These are phyloP conservation scores for Euphonia xanthogaster DNA, from an alignment of 2,797 vertebrate genomes.

Conservation along the genomic window DNA sequence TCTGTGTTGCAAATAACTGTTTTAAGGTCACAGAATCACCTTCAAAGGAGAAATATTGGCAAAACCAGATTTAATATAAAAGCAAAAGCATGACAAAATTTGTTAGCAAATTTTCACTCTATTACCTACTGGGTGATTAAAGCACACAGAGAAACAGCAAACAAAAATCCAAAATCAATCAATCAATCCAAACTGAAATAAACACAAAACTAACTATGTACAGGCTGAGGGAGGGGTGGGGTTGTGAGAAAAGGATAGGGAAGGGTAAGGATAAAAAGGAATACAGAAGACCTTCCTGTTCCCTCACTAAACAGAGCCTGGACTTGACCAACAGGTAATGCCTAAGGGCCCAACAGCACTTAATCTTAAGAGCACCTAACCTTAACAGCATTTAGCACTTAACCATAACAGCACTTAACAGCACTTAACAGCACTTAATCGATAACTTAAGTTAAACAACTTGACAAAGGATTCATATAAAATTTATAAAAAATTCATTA, in stretches of 20 bases:
- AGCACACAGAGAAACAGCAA: not conserved
- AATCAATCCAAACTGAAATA: not conserved
- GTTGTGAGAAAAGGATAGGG: not conserved
- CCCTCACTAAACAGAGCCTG: accelerated
- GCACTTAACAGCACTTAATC: not conserved
- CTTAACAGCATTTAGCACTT: not conserved
- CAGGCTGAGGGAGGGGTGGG: not conserved
- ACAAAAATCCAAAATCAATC: not conserved
- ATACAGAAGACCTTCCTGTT: not conserved
- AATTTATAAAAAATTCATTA: not conserved
- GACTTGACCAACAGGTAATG: not conserved
- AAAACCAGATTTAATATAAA: not conserved
- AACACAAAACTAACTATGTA: not conserved
- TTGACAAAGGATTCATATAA: not conserved
- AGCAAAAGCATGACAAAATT: not conserved
- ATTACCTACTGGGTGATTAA: not conserved
- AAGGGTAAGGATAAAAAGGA: not conserved
- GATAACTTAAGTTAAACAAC: not conserved
- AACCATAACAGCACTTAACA: not conserved
- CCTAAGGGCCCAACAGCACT: not conserved
- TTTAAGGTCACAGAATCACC: not conserved
- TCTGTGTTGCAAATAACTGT: not conserved
- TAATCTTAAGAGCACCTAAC: not conserved
- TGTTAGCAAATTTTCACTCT: not conserved
- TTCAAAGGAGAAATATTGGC: not conserved